These are phyloP conservation scores for Penaeus japonicus DNA, from an alignment of 1,140 invertebrate species.

Conservation along the genomic window DNA sequence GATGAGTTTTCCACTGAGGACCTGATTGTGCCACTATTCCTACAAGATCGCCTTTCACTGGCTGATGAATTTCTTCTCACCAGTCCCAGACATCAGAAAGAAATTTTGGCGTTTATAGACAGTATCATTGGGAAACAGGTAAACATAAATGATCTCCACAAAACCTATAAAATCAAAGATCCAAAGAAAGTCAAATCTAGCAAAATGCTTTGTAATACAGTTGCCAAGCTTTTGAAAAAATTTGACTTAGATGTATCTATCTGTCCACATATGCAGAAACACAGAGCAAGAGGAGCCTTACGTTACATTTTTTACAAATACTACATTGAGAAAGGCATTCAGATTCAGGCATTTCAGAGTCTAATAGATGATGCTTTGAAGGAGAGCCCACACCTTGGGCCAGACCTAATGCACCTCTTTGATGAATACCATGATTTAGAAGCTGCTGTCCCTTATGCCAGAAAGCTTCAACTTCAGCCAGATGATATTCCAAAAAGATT, in stretches of 20 bases:
- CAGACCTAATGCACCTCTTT: constrained; percentile 23
- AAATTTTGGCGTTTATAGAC: constrained; percentile 22
- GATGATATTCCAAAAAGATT: constrained; percentile 4
- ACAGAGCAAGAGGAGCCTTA: constrained; percentile 22
- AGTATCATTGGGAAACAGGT: constrained; percentile 10
- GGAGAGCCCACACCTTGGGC: constrained; percentile 23
- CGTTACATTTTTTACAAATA: constrained; percentile 46
- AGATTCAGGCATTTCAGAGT: constrained; percentile 17
- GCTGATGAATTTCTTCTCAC: constrained; percentile 33
- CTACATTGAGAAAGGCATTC: constrained; percentile 24
- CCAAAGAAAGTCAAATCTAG: constrained; percentile 13
- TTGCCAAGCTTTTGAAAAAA: constrained; percentile 33
- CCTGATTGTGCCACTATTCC: constrained; percentile 32
- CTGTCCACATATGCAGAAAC: constrained; percentile 32
- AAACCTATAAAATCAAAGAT: constrained; percentile 27
- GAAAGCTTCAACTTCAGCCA: background rate
- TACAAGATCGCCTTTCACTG: constrained; percentile 11
- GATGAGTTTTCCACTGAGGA: constrained; percentile 21
- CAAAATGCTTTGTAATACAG: constrained; percentile 19
- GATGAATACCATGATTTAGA: constrained; percentile 21
- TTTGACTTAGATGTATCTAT: constrained; percentile 11
- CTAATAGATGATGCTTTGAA: constrained; percentile 34
- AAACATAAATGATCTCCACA: background rate
- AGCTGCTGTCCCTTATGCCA: constrained; percentile 21
- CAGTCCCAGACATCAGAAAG: constrained; percentile 39